phyloP scores from a whole-genome alignment of 2,888 invertebrate species.

The Drosophila mimica region DNA sequence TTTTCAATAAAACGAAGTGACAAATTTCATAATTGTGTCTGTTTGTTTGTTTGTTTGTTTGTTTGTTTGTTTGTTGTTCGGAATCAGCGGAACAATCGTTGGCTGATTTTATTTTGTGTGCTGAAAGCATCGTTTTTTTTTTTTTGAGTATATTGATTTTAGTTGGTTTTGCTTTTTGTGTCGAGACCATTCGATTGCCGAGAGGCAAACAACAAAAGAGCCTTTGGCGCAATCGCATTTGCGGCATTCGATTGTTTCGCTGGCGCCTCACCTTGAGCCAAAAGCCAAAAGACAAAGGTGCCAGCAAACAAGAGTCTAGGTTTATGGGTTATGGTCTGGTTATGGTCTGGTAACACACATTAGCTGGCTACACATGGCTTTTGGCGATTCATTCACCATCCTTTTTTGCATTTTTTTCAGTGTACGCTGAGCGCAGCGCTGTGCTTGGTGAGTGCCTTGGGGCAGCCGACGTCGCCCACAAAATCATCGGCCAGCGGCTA shows the following conservation, averaged over 20 bases:
- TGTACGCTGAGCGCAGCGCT: constrained; percentile 60
- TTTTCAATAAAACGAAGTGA: constrained; percentile 35
- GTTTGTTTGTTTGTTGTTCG: constrained; percentile 11
- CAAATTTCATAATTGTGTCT: constrained; percentile 47
- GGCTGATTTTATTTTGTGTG: constrained; percentile 40
- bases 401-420: constrained; percentile 32
- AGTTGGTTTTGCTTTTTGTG: constrained; percentile 49
- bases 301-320: constrained; percentile 1
- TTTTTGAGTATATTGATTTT: constrained; percentile 51
- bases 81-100: constrained; percentile 20
- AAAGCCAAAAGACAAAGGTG: constrained; percentile 37
- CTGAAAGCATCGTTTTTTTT: constrained; percentile 40
- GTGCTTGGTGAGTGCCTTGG: constrained; percentile 55
- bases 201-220: constrained; percentile 52
- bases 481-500: constrained; percentile 58
- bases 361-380: neutral
- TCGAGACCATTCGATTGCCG: constrained; percentile 53
- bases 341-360: neutral
- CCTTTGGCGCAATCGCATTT: constrained; percentile 55
- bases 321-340: constrained; percentile 1
- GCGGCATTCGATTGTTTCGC: constrained; percentile 40
- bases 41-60: neutral
- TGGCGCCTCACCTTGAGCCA: constrained; percentile 67
- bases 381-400: neutral
- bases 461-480: constrained; percentile 37